Evolutionary conservation across 2,888 invertebrate genomes (phyloP).

Genomic region (Lasioglossum villosulum): DNA sequence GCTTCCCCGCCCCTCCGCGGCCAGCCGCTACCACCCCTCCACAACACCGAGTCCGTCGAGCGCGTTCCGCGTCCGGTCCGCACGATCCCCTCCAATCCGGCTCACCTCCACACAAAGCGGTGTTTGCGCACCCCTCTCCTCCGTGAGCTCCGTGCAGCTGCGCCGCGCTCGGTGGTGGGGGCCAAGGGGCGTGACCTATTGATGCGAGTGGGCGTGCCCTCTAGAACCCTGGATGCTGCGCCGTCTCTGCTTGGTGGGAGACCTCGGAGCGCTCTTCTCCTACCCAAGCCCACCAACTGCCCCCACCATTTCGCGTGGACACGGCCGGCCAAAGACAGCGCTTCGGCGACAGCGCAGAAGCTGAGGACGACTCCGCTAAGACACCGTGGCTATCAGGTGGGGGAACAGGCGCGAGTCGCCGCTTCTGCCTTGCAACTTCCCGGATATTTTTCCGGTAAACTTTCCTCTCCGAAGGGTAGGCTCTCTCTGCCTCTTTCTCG

Average conservation of each 20-base stretch:
- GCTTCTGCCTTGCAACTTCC: slow-evolving; percentile 74
- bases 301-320: slow-evolving; percentile 18
- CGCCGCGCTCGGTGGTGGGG: slow-evolving; percentile 38
- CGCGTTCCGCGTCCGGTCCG: slow-evolving; percentile 37
- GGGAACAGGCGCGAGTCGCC: slow-evolving; percentile 64
- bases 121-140: slow-evolving; percentile 45
- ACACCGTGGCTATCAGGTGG: slow-evolving; percentile 28
- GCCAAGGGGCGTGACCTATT: slow-evolving; percentile 51
- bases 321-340: slow-evolving; percentile 52
- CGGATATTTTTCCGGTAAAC: slow-evolving; percentile 82
- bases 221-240: slow-evolving; percentile 65
- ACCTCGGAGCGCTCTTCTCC: slow-evolving; percentile 14
- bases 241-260: slow-evolving; percentile 53
- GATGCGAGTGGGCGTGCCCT: slow-evolving; percentile 62
- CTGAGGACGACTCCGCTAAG: slow-evolving; percentile 57
- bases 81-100: slow-evolving; percentile 55
- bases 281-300: neutral
- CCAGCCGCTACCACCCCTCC: slow-evolving; percentile 77
- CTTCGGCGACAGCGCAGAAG: slow-evolving; percentile 71
- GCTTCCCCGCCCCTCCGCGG: slow-evolving; percentile 83
- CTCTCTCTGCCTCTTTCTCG: slow-evolving; percentile 16
- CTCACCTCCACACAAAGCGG: slow-evolving; percentile 48
- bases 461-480: slow-evolving; percentile 71
- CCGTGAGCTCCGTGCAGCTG: slow-evolving; percentile 17
- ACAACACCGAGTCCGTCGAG: slow-evolving; percentile 53